Evolutionary conservation across 2,888 invertebrate species (phyloP), one percentile per base, ranked within the genome.

Genomic region (Barypeithes pellucidus): DNA sequence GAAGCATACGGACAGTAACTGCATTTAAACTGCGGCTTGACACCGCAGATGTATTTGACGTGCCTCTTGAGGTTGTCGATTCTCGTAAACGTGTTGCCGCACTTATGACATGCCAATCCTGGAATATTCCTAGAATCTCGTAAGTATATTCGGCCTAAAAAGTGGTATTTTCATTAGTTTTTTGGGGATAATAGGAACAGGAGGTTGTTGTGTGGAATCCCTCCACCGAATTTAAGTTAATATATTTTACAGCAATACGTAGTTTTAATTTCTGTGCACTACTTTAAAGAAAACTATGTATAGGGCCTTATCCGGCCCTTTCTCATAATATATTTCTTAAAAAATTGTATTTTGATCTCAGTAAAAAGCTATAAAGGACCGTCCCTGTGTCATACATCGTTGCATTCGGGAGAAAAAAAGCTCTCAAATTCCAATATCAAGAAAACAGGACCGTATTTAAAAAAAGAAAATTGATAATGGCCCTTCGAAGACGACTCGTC

Each of bases 1-100:
- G 80, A 76, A 8, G 81, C 81, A 66, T 81, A 81, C 0, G 72
- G 67, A 71, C 81, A 81, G 29, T 78, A 70, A 33, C 68, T 60
- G 69, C 60, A 60, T 22, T 39, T 41, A 29, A 63, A 45, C 9
- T 47, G 63, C 4, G 45, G 63, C 16, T 33, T 33, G 1, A 47
- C 47, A 3, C 45, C 29, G 20, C 61, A 67, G 8, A 72, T 29
- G 12, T 67, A 72, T 14, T 72, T 67, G 61, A 67, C 57, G 12
- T 57, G 61, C 33, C 54, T 39, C 47, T 43, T 43, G 20, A 62
- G 36, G 14, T 80, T 80, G 72, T 80, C 80, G 24, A 79, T n/a
- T 70, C 80, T 68, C 8, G 79, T 78, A 67, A 81, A 81, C 2
- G 75, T 60, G 45, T 79, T 79, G 11, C 79, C 79, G 47, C 80